phyloP scores from a whole-genome alignment of 2,113 vertebrate species.

The Salvelinus namaycush region DNA sequence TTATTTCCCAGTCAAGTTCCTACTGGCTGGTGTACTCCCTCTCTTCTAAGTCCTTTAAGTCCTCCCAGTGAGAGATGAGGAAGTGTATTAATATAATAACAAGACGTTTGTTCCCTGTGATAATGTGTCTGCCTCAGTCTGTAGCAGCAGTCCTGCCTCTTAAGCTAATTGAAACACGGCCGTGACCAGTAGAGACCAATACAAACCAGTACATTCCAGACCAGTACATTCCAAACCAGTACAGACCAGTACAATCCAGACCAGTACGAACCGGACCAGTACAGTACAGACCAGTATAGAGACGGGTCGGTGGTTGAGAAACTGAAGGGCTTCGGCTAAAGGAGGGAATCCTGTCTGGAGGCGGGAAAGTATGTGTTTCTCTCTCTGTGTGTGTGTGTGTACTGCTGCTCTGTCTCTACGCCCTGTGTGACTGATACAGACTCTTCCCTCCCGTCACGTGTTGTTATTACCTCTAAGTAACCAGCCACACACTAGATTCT shows the following conservation, averaged over 20 bases:
- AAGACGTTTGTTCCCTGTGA: too few species aligned
- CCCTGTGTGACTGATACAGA: slow-evolving; percentile 62
- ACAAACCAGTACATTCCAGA: too few species aligned
- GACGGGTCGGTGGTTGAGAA: background rate
- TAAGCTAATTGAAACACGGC: background rate
- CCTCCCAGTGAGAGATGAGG: background rate
- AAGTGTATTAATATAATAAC: too few species aligned
- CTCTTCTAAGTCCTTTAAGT: background rate
- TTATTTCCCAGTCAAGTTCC: slow-evolving; percentile 25
- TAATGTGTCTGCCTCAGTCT: too few species aligned
- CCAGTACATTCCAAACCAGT: too few species aligned
- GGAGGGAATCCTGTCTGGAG: background rate
- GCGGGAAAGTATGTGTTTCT: too few species aligned
- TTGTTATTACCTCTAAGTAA: slow-evolving; percentile 74
- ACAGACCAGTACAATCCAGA: too few species aligned
- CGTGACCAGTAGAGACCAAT: background rate
- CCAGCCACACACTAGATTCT: slow-evolving; percentile 69
- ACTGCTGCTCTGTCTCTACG: slow-evolving; percentile 36
- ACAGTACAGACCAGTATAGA: too few species aligned
- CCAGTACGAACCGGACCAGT: too few species aligned
- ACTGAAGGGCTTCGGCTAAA: slow-evolving; percentile 15
- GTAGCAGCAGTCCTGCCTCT: background rate
- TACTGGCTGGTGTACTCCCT: background rate
- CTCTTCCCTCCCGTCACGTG: slow-evolving; percentile 53
- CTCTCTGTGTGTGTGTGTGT: background rate